A percentile compares a stretch with the other conserved stretches of the same genome.
Evolutionary conservation across 2,797 vertebrate genomes (phyloP).

Genomic region (Petrocephalus sullivani): DNA sequence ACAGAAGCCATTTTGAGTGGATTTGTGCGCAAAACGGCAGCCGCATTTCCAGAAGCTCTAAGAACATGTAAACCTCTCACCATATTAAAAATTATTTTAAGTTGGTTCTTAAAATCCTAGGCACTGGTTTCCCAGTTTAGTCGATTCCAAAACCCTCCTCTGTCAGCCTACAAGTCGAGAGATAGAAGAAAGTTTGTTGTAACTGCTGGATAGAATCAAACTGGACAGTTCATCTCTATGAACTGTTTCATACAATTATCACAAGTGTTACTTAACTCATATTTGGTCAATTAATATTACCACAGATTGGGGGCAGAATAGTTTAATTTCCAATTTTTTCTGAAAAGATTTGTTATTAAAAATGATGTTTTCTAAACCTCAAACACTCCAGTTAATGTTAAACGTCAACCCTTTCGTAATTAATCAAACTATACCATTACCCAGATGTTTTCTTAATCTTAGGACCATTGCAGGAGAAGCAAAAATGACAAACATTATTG

Average conservation of each 20-base stretch:
- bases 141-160: conserved; percentile 22
- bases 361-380: not conserved
- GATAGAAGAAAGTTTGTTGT: conserved; percentile 22
- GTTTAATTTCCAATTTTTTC: not conserved
- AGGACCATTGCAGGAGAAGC: not conserved
- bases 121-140: conserved; percentile 22
- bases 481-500: not conserved
- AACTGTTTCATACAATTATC: not conserved
- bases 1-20: conserved; percentile 20
- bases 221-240: not conserved
- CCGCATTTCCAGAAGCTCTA: conserved; percentile 3
- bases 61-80: conserved; percentile 25
- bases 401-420: not conserved
- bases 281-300: not conserved
- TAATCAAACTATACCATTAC: not conserved
- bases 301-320: not conserved
- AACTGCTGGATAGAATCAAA: conserved; percentile 4
- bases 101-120: conserved; percentile 19
- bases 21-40: conserved; percentile 7
- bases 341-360: not conserved
- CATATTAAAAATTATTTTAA: conserved; percentile 22
- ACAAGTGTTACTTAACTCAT: not conserved
- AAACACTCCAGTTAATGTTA: not conserved
- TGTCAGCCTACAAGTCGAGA: conserved; percentile 24
- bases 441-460: not conserved